Evolutionary conservation across 2,888 invertebrate species (phyloP), one percentile per base, ranked within the genome.

Genomic region (Plemyria rubiginata): DNA sequence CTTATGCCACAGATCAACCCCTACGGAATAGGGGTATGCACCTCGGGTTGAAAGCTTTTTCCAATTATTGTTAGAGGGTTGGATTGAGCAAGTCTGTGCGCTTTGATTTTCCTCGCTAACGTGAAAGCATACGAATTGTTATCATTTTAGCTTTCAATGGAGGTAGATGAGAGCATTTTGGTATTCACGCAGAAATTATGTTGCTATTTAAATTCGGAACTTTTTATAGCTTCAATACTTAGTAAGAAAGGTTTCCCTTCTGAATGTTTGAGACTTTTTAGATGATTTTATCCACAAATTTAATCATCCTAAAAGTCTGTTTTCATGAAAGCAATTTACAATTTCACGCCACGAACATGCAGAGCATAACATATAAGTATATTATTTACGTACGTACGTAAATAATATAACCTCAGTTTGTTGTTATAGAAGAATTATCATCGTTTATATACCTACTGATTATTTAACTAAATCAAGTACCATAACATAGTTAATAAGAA

Each of bases 41-140:
- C 76, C 72, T 73, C 53, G 58, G 77, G 80, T 72, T 75, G 77
- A 80, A 83, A 82, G 84, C 82, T 82, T 82, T 81, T 82, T 80
- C 79, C 79, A 79, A 81, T 81, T 80, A 80, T 73, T 74, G 72
- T 71, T 56, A 64, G 63, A 67, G 66, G 66, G 68, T 65, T 59
- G 56, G 46, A 60, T 45, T 65, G 62, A 60, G 48, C 54, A 54
- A 54, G 49, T 49, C 52, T 59, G 45, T 58, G 38, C 60, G 45
- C 60, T 68, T 66, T 65, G 66, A 68, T 68, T 65, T 66, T 65
- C 56, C 66, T 36, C 28, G 28, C 53, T 64, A 56, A 64, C 54
- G 59, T 62, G 62, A 60, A 51, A 62, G 60, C 61, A 70, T 65
- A 51, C 51, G 61, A 66, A 70, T 67, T 63, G 63, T 48, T 65